Evolutionary conservation across 2,797 vertebrate genomes (phyloP).

Genomic region (Rhodeus uyekii): DNA sequence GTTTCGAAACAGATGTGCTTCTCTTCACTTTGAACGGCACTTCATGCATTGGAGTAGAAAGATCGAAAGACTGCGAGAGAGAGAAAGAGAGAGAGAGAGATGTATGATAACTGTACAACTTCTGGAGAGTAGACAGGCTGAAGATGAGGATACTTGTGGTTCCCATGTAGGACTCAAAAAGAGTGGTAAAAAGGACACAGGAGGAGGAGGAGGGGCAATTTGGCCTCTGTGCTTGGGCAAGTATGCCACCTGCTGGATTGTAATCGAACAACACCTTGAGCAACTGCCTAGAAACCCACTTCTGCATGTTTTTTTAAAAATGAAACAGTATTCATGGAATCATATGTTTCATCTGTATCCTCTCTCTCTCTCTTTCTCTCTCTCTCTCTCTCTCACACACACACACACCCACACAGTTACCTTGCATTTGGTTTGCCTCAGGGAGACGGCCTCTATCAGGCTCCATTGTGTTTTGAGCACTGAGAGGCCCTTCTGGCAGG

Average conservation of each 20-base stretch:
- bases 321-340: constrained; percentile 53
- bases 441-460: constrained; percentile 59
- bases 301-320: constrained; percentile 17
- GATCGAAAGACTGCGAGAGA: constrained; percentile 33
- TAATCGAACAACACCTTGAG: neutral
- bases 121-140: constrained; percentile 6
- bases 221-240: constrained; percentile 71
- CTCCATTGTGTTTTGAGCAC: constrained; percentile 57
- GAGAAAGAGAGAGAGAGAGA: neutral
- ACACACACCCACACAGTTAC: constrained; percentile 41
- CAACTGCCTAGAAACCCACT: neutral
- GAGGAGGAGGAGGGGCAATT: constrained; percentile 19
- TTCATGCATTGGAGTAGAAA: constrained; percentile 15
- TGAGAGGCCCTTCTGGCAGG: constrained; percentile 61
- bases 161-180: neutral
- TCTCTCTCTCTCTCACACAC: neutral
- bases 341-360: constrained; percentile 19
- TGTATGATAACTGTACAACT: constrained; percentile 22
- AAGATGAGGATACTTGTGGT: constrained; percentile 32
- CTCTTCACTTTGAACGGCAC: constrained; percentile 11
- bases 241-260: constrained; percentile 77
- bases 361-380: neutral
- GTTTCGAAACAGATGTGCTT: constrained; percentile 18
- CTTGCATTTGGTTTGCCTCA: constrained; percentile 61
- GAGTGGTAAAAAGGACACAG: constrained; percentile 12